Evolutionary conservation across 2,888 invertebrate species (phyloP).

Genomic region (Bruchidius siliquastri): DNA sequence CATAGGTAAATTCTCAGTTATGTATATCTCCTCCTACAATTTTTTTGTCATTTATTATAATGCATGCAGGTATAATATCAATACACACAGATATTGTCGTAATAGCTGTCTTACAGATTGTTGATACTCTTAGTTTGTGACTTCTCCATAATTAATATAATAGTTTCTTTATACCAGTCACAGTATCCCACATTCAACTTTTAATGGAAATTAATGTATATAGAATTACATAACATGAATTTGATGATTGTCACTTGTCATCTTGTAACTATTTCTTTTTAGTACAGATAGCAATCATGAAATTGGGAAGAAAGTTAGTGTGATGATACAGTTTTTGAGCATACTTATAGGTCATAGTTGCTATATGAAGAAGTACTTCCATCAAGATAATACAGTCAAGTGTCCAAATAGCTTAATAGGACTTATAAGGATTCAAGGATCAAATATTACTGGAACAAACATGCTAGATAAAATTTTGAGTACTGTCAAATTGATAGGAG

Average conservation of each 20-base stretch:
- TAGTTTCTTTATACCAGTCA: too few species aligned
- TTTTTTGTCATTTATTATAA: too few species aligned
- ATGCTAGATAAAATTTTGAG: slow-evolving; percentile 24
- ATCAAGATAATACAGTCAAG: slow-evolving; percentile 3
- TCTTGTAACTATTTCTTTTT: slow-evolving; percentile 3
- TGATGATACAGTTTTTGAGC: slow-evolving; percentile 30
- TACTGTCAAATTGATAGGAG: slow-evolving; percentile 26
- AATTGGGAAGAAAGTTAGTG: slow-evolving; percentile 33
- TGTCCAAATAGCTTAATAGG: neutral
- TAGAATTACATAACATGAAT: too few species aligned
- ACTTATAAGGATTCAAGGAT: slow-evolving; percentile 7
- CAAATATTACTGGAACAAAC: slow-evolving; percentile 12
- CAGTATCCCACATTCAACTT: too few species aligned
- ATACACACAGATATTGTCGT: too few species aligned
- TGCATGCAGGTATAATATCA: too few species aligned
- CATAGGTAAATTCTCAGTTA: slow-evolving; percentile 9
- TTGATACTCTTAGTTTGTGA: too few species aligned
- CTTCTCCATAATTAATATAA: too few species aligned
- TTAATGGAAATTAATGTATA: too few species aligned
- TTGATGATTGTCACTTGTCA: too few species aligned
- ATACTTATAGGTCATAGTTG: slow-evolving; percentile 27
- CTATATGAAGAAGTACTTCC: slow-evolving; percentile 23
- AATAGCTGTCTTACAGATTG: too few species aligned
- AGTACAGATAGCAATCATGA: slow-evolving; percentile 22
- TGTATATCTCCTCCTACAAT: too few species aligned